These are phyloP conservation scores for Peromyscus eremicus DNA, from an alignment of 2,797 vertebrate species.

Conservation along the genomic window DNA sequence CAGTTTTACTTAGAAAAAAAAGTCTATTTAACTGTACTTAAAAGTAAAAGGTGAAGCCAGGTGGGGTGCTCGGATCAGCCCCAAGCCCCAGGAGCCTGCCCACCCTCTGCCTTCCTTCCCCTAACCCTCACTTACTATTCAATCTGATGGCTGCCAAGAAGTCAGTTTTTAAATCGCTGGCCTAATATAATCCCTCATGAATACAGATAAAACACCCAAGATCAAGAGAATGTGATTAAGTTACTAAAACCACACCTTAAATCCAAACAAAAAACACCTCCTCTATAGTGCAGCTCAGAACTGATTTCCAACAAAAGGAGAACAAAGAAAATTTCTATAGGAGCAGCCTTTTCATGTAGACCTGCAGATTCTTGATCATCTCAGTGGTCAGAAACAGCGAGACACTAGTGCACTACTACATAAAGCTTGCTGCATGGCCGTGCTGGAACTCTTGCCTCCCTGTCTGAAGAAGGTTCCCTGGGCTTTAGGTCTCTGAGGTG, in stretches of 20 bases:
- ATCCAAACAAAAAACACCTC: not conserved
- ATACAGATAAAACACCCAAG: not conserved
- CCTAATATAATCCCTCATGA: not conserved
- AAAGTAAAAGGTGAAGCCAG: not conserved
- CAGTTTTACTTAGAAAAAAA: not conserved
- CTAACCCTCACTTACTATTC: not conserved
- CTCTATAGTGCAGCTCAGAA: not conserved
- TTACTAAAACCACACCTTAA: not conserved
- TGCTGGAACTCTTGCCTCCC: not conserved
- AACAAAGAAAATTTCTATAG: not conserved
- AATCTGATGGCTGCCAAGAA: not conserved
- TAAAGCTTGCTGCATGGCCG: not conserved
- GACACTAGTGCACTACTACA: not conserved
- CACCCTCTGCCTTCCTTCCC: not conserved
- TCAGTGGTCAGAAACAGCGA: not conserved
- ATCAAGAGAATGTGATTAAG: not conserved
- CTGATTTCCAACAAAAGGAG: not conserved
- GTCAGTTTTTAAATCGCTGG: not conserved
- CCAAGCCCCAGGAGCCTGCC: not conserved
- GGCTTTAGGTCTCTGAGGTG: not conserved
- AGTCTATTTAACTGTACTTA: not conserved
- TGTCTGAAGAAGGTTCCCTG: not conserved
- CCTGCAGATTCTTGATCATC: not conserved
- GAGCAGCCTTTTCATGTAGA: not conserved
- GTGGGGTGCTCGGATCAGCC: not conserved